A percentile compares a stretch with the other conserved stretches of the same genome.
These are phyloP conservation scores for Arvicanthis niloticus DNA, from an alignment of 2,113 vertebrate species.

Conservation along the genomic window DNA sequence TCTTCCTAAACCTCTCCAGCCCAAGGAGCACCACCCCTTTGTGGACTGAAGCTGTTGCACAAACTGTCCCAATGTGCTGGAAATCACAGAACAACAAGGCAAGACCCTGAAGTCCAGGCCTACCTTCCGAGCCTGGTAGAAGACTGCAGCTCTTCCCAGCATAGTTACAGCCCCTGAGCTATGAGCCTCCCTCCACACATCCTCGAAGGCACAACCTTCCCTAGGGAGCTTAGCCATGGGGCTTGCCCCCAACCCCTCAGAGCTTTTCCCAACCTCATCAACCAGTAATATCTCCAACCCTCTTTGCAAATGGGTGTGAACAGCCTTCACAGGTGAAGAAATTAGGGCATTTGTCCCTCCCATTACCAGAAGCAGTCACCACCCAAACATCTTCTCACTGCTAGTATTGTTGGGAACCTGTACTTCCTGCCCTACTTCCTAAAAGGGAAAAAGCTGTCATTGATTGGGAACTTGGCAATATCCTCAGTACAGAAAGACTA, in stretches of 20 bases:
- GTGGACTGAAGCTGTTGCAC: neutral
- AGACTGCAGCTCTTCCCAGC: neutral
- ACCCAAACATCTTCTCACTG: neutral
- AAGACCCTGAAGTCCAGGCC: neutral
- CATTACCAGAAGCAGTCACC: conserved; percentile 9
- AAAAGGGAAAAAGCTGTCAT: neutral
- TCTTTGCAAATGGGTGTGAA: neutral
- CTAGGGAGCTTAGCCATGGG: neutral
- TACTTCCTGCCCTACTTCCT: neutral
- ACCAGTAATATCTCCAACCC: neutral
- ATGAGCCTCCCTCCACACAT: neutral
- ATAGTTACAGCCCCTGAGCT: neutral
- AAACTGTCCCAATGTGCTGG: neutral
- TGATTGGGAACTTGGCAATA: neutral
- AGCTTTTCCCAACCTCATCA: neutral
- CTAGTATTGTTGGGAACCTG: neutral
- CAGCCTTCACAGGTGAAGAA: conserved; percentile 12
- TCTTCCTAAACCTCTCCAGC: neutral
- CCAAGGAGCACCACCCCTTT: neutral
- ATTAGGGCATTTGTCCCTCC: neutral
- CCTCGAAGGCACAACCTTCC: neutral
- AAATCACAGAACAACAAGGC: neutral
- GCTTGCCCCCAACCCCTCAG: neutral
- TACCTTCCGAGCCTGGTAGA: neutral
- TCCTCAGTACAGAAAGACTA: conserved; percentile 19